phyloP scores from a whole-genome alignment of 1,140 invertebrate species.

The Drosophila gunungcola region DNA sequence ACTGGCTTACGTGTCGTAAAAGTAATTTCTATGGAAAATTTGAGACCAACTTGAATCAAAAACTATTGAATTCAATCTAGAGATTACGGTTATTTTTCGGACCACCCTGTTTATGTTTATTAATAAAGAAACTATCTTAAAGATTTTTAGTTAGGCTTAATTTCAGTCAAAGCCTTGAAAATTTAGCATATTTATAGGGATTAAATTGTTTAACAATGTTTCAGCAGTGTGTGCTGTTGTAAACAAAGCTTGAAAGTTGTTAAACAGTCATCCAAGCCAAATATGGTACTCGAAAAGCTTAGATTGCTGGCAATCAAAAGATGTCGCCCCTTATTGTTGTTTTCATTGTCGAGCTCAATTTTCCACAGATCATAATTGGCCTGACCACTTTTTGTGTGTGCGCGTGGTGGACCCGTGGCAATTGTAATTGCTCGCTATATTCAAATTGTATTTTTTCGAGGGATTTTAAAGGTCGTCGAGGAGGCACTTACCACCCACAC shows the following conservation, averaged over 20 bases:
- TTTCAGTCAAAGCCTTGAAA: background rate
- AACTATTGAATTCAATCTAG: too few relatives aligned
- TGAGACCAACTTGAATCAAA: too few relatives aligned
- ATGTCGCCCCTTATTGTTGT: constrained; percentile 24
- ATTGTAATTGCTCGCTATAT: constrained; percentile 68
- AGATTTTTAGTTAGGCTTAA: background rate
- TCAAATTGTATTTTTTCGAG: constrained; percentile 62
- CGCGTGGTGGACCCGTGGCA: constrained; percentile 17
- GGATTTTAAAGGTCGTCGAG: constrained; percentile 22
- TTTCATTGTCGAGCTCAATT: constrained; percentile 40
- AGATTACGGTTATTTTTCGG: too few relatives aligned
- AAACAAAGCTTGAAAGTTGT: background rate
- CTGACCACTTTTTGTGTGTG: constrained; percentile 19
- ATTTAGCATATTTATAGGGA: background rate
- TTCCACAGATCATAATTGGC: constrained; percentile 54
- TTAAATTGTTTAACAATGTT: too few relatives aligned
- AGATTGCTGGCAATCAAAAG: constrained; percentile 24
- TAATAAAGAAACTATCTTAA: too few relatives aligned
- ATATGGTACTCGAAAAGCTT: constrained; percentile 8
- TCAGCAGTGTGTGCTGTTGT: too few relatives aligned
- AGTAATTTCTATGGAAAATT: too few relatives aligned
- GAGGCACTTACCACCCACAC: constrained; percentile 35
- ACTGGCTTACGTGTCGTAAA: too few relatives aligned
- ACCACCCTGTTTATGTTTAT: too few relatives aligned
- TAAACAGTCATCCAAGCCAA: background rate